Conservation (phyloP, 2,797 vertebrate species). For the Alectoris magna region DNA sequence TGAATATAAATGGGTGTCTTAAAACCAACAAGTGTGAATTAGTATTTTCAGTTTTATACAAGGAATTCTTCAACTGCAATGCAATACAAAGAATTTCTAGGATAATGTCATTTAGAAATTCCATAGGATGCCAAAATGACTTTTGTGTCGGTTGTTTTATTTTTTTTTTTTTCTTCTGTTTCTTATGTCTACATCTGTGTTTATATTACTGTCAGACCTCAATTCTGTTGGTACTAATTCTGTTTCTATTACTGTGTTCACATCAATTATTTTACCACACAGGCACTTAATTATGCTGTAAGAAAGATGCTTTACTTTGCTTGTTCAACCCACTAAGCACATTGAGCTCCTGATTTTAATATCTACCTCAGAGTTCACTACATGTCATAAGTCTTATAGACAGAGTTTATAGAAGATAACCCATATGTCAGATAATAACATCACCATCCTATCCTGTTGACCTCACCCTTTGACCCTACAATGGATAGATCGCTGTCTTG, state of each 20-base stretch:
- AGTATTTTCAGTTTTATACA: background rate
- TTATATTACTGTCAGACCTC: background rate
- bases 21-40: background rate
- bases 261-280: constrained; percentile 13
- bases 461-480: constrained; percentile 65
- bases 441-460: constrained; percentile 68
- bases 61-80: background rate
- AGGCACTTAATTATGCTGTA: background rate
- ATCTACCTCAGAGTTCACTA: constrained; percentile 2
- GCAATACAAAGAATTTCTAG: background rate
- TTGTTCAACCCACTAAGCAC: background rate
- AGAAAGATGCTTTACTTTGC: background rate
- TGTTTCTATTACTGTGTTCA: background rate
- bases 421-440: constrained; percentile 64
- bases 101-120: background rate
- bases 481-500: constrained; percentile 75
- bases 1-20: background rate
- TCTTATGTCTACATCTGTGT: background rate
- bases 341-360: constrained; percentile 32
- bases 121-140: background rate
- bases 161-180: background rate
- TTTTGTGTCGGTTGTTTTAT: background rate
- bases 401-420: constrained; percentile 51
- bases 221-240: background rate
- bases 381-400: background rate